Conservation (phyloP, 2,888 invertebrate species). For the Campoplex nolae region DNA sequence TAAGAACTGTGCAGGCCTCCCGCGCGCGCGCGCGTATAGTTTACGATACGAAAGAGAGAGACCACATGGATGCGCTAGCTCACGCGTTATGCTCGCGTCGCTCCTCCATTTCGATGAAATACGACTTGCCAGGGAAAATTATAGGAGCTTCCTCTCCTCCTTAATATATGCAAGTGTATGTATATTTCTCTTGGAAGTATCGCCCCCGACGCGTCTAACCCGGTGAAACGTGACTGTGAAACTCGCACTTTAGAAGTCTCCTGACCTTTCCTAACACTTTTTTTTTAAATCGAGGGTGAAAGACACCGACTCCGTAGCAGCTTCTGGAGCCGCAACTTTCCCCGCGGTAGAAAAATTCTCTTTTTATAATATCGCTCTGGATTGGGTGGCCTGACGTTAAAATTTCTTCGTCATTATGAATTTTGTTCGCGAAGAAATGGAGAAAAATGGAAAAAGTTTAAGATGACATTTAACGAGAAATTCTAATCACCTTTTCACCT, state of each 20-base stretch:
- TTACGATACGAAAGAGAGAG: constrained; percentile 70
- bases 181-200: constrained; percentile 35
- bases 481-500: background rate
- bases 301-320: constrained; percentile 1
- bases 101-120: constrained; percentile 74
- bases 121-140: constrained; percentile 71
- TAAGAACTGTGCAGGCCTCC: constrained; percentile 70
- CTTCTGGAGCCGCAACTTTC: constrained; percentile 16
- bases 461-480: background rate
- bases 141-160: constrained; percentile 61
- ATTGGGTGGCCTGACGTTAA: background rate
- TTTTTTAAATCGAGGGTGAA: constrained; percentile 24
- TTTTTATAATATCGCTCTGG: background rate
- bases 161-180: constrained; percentile 3
- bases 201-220: constrained; percentile 53
- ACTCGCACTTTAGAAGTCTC: constrained; percentile 44
- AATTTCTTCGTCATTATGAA: background rate
- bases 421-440: background rate
- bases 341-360: background rate
- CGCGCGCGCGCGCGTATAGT: constrained; percentile 68
- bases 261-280: constrained; percentile 60
- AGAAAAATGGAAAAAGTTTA: background rate
- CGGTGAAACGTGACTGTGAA: constrained; percentile 61
- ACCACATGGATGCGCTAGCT: constrained; percentile 57
- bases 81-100: constrained; percentile 63